Evolutionary conservation across 2,797 vertebrate genomes (phyloP), one percentile per base, ranked within the genome.

Genomic region (Phylloscopus collybita): DNA sequence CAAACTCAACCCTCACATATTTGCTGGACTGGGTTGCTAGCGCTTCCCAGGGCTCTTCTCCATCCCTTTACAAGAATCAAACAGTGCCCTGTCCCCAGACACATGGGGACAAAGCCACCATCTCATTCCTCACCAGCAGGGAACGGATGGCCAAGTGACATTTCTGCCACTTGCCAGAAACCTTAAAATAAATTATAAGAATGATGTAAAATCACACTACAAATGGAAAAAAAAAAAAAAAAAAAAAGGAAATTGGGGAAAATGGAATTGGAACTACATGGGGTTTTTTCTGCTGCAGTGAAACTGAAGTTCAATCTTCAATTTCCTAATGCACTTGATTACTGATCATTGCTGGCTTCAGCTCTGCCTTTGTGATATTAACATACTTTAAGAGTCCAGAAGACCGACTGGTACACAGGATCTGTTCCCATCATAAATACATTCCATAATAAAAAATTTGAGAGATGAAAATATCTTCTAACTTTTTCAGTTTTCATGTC

Each of bases 1-100:
- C 30, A 30, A n/a, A 40, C 11, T 27, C 47, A 89, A 34, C 60
- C 34, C 91, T 89, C 79, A 86, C 90, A 88, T 93, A 93, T 79
- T 94, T 95, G 80, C 80, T 69, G 59, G 62, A 91, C 88, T 83
- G 86, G 53, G 36, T 76, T 96, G 74, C 69, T 73, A 80, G 88
- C 0, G 0, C 93, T 95, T 94, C 86, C 62, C 91, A 96, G 76
- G 49, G 79, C 57, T 93, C 69, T 71, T 65, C 86, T 82, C 25
- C 71, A 19, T 29, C 30, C 21, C 20, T 84, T 70, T 22, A 29
- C 0, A 1, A 93, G 65, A 88, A 49, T 38, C 47, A 87, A 83
- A 57, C 34, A 2, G 1, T 17, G 23, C n/a, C 74, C 61, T 65
- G 32, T n/a, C 32, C 64, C 47, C 57, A 45, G 49, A 66, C 9